Evolutionary conservation across 2,888 invertebrate genomes (phyloP), one percentile per base, ranked within the genome.

Genomic region (Abscondita cerata): DNA sequence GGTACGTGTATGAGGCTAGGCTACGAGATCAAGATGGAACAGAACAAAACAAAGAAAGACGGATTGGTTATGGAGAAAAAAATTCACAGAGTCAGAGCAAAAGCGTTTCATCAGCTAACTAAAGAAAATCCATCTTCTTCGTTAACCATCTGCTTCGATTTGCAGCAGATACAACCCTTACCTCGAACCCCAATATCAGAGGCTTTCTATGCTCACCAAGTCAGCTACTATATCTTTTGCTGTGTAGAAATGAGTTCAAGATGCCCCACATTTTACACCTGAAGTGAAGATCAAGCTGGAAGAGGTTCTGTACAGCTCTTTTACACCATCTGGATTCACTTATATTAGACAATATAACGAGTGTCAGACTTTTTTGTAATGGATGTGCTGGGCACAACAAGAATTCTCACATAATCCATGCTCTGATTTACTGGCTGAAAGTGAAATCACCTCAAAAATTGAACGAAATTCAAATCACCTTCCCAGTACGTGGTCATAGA

Each of bases 131-230:
- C 6, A 2, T 2, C 18, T 11, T 3, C 52, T 13, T 12, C 15
- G 38, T 25, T 52, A n/a, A 47, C 52, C 9, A 52, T 52, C 25
- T 62, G 62, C 38, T 58, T 62, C 48, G 52, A 60, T 40, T 31
- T 60, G 13, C 62, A 62, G 25, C 62, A 62, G 25, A 51, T 58
- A 3, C 58, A 58, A 34, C 57, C 58, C 9, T 38, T 57, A 58
- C 53, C 62, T 9, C 57, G 58, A 62, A 52, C 58, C 12, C 62
- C 64, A 11, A 60, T 65, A 25, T 36, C 52, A 33, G 59, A 59
- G 11, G 67, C 65, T 36, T 67, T 67, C 52, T 67, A 64, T 59
- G 54, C 63, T 11, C 65, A 66, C 46, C 67, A 67, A 47, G 18
- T 69, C 2, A 59, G 60, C 38, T 61, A 64, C 34, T 68, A 62